Evolutionary conservation across 1,140 invertebrate genomes (phyloP), one percentile per base, ranked within the genome.

Genomic region (Hirudo medicinalis): DNA sequence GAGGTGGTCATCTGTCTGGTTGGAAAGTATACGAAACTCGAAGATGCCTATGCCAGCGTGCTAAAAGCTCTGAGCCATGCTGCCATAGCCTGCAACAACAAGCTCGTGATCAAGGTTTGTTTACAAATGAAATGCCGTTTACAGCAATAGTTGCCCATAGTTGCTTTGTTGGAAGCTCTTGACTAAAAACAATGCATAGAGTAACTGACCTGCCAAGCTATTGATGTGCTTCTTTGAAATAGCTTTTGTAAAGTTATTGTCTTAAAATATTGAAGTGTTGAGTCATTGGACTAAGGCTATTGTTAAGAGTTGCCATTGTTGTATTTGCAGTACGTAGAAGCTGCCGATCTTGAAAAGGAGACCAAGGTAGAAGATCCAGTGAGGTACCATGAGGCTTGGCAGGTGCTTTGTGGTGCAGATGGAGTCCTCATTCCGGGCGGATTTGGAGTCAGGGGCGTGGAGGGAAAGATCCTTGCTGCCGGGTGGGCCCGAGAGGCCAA

Each of bases 1-100:
- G 87, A 89, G 78, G 90, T 97, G 0, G 90, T 86, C 55, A 98
- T 99, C 73, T 91, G 90, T 25, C 83, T 99, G 20, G 97, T 99
- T n/a, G 97, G 97, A 13, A 99, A 99, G 84, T 99, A 99, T 78
- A 97, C 94, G 0, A 89, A 91, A 79, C 83, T 98, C 20, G 88
- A 92, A 79, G 97, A 99, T 83, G 89, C 94, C 0, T 99, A 99
- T 80, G 89, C 93, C 0, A 99, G 95, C 4, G 90, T 99, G 0
- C 89, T 89, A 3, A 98, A 99, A 84, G 91, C 96, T 0, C 81
- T 99, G 25, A 88, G 94, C 75, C 96, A 99, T 82, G 91, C 96
- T 4, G 87, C 91, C 0, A 86, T 96, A 29, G 86, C 88, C 72
- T 87, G 87, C 25, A 89, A 91, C 40, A 89, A 89, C 75, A 94